Percentiles rank a stretch among this genome's conserved stretches.
These are phyloP conservation scores for Isaurus tuberculatus DNA, from an alignment of 92 coral and sea anemone species.

Conservation along the genomic window DNA sequence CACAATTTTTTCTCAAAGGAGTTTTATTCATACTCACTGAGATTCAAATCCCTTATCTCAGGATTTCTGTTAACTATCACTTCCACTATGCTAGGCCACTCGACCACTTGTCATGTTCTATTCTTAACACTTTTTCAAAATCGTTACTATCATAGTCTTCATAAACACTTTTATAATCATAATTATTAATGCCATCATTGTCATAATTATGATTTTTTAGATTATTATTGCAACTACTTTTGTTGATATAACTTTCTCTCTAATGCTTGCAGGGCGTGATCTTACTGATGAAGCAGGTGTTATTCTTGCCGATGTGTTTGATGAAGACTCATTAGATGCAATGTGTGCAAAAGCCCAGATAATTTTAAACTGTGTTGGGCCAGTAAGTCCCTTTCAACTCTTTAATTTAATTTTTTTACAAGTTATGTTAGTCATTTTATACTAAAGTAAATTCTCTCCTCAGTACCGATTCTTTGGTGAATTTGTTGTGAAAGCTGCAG, in stretches of 20 bases:
- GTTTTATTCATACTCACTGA: too few relatives aligned
- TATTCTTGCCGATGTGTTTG: constrained; percentile 84
- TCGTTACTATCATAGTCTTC: too few relatives aligned
- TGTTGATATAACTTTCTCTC: not conserved
- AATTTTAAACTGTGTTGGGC: constrained; percentile 95
- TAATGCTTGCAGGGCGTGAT: constrained; percentile 64
- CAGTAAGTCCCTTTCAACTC: constrained; percentile 63
- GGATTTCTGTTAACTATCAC: too few relatives aligned
- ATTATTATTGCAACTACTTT: not conserved
- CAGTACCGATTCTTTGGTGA: constrained; percentile 99
- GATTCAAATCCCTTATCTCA: too few relatives aligned
- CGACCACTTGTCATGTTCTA: too few relatives aligned
- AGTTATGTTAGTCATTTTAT: not conserved
- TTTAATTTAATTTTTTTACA: not conserved
- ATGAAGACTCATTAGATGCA: constrained; percentile 77
- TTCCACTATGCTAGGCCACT: too few relatives aligned
- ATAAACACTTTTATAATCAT: too few relatives aligned
- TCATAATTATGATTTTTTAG: too few relatives aligned
- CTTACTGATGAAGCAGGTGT: constrained; percentile 69
- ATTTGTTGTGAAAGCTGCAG: constrained; percentile 94
- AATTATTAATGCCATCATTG: too few relatives aligned
- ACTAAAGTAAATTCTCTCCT: not conserved
- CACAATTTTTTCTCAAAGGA: too few relatives aligned
- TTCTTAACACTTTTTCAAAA: too few relatives aligned
- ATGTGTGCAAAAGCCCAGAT: constrained; percentile 89